Evolutionary conservation across 2,888 invertebrate genomes (phyloP), one percentile per base, ranked within the genome.

Genomic region (Sminthurides aquaticus): DNA sequence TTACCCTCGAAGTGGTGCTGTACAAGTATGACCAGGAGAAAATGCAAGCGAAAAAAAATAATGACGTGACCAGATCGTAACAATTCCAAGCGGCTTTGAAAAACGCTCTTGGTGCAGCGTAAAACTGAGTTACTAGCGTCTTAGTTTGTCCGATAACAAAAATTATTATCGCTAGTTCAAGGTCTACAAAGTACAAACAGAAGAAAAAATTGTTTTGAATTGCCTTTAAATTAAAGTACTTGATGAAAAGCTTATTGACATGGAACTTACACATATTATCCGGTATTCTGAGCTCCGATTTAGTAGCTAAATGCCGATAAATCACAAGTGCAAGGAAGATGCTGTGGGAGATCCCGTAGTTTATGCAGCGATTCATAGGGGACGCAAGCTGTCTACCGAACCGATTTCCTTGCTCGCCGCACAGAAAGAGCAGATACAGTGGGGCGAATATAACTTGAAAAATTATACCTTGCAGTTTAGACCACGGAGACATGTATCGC

Each of bases 311-410:
- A 66, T n/a, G 62, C 49, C 0, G 49, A n/a, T 2, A 70, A 18
- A 1, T 62, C 2, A 3, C 29, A 25, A n/a, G 62, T 25, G 27
- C 69, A 34, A 34, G 8, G 15, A 67, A 64, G 11, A 65, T 2
- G 48, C 22, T 34, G 59, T 71, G 69, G 1, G 69, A 69, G 26
- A 57, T 68, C 2, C 64, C 20, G 48, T 61, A 57, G 22, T 61
- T 66, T 11, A 69, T 20, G 49, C 64, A 69, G 1, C 67, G 52
- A 43, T 66, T 65, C 1, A 69, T 29, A 2, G 71, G 71, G 11
- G 65, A 25, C 0, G 65, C 52, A 49, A 67, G 55, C 18, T 25
- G 27, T 52, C 58, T 48, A 11, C 66, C 65, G 11, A 48, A 24
- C 3, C 27, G 48, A 43, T 56, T 56, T 34, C 60, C 60, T 27